phyloP scores from a whole-genome alignment of 2,113 vertebrate species.

The Cranoglanis bouderius region DNA sequence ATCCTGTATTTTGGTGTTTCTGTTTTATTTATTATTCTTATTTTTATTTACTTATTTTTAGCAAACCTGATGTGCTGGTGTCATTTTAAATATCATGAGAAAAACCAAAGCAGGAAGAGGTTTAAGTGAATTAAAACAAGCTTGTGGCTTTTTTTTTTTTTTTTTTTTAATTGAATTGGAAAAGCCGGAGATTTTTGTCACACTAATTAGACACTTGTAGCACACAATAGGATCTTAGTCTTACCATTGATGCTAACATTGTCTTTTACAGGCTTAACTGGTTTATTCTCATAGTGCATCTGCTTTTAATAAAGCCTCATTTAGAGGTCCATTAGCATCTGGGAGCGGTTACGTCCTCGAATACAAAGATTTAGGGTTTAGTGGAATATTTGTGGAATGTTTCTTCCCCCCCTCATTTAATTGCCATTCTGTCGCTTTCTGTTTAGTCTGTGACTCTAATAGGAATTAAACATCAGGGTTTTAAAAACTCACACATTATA shows the following conservation, averaged over 20 bases:
- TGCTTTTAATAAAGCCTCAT: not conserved
- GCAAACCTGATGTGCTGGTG: not conserved
- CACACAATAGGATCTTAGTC: not conserved
- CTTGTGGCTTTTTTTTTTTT: not conserved
- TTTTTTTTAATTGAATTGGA: not conserved
- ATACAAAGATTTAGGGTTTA: not conserved
- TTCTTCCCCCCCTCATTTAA: not conserved
- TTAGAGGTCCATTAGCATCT: not conserved
- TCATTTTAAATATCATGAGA: not conserved
- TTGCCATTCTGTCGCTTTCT: not conserved
- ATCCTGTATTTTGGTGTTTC: not conserved
- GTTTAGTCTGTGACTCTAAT: not conserved
- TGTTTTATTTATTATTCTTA: not conserved
- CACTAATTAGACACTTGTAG: not conserved
- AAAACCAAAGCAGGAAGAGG: not conserved
- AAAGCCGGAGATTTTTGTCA: not conserved
- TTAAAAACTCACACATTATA: too few relatives aligned
- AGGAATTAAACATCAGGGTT: not conserved
- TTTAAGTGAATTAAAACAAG: not conserved
- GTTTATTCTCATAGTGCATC: not conserved
- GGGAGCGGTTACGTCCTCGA: not conserved
- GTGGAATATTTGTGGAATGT: not conserved
- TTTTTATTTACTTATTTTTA: not conserved
- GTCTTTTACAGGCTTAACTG: not conserved
- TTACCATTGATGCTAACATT: not conserved